Base-by-base conservation (phyloP, 35 echinoderm and acorn worm genomes). In the Eucidaris tribuloides region DNA sequence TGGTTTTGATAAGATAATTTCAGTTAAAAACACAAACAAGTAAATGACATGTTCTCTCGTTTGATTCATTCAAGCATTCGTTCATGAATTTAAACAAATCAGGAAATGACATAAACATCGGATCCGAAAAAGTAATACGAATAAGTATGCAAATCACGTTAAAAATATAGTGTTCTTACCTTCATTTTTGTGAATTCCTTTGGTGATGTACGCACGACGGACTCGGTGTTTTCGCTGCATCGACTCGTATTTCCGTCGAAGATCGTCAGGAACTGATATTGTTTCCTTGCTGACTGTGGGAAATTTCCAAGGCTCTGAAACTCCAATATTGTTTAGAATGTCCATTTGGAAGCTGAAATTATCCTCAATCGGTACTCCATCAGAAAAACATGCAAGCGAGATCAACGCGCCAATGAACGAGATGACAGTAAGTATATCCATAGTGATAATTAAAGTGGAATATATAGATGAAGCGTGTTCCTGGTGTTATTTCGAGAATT, bases 111-210 rank as follows among this genome's bases (percentile, higher is more conserved):
- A n/a, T n/a, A n/a, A n/a, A n/a, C n/a, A n/a, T n/a, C n/a, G n/a
- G n/a, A n/a, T n/a, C n/a, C n/a, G n/a, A n/a, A n/a, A n/a, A n/a
- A n/a, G n/a, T n/a, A n/a, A n/a, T n/a, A n/a, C n/a, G n/a, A n/a
- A n/a, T n/a, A n/a, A n/a, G n/a, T n/a, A n/a, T n/a, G n/a, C n/a
- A n/a, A n/a, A n/a, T n/a, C n/a, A n/a, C n/a, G n/a, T n/a, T n/a
- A n/a, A n/a, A n/a, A n/a, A n/a, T n/a, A n/a, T n/a, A n/a, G 32
- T 36, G 45, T 44, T n/a, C 41, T 91, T 84, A 96, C 93, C 93
- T 77, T 79, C 78, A 68, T 91, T 96, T 54, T 96, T 82, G n/a
- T 81, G 88, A 43, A 96, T 83, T 54, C 88, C 84, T 65, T 91
- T 91, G 3, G 88, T 77, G 23, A 96, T 87, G 35, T 66, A 66